Percentiles rank a stretch among this genome's conserved stretches.
These are phyloP conservation scores for Zaprionus nigranus DNA, from an alignment of 1,140 invertebrate species.

Conservation along the genomic window DNA sequence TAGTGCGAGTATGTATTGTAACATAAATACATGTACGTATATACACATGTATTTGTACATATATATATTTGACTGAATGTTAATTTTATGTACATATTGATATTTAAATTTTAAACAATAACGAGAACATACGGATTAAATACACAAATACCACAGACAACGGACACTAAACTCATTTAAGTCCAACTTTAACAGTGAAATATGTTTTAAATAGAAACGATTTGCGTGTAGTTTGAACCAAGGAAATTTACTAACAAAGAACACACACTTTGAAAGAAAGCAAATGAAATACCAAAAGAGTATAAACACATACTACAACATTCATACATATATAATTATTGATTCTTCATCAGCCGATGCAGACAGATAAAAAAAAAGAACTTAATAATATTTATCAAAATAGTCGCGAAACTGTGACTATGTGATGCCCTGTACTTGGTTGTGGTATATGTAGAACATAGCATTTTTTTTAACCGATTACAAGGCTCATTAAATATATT, in stretches of 20 bases:
- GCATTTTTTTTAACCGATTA: neutral
- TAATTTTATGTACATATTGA: slow-evolving; percentile 78
- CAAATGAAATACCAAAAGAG: slow-evolving; percentile 14
- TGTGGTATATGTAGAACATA: neutral
- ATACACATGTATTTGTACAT: slow-evolving; percentile 25
- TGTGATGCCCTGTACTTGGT: slow-evolving; percentile 51
- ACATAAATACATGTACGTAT: slow-evolving; percentile 19
- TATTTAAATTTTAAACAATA: slow-evolving; percentile 64
- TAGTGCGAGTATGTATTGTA: slow-evolving; percentile 29
- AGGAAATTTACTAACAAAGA: neutral
- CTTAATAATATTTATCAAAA: slow-evolving; percentile 41
- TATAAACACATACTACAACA: neutral
- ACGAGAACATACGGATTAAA: neutral
- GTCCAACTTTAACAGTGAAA: slow-evolving; percentile 40
- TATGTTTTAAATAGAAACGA: slow-evolving; percentile 49
- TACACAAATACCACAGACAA: neutral
- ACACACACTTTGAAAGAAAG: neutral
- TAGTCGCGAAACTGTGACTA: slow-evolving; percentile 51
- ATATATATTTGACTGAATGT: slow-evolving; percentile 79
- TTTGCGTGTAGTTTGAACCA: slow-evolving; percentile 44
- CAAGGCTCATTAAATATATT: neutral
- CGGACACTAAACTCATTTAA: slow-evolving; percentile 42
- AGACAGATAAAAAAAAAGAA: slow-evolving; percentile 6
- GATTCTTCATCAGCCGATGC: slow-evolving; percentile 40
- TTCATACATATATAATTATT: slow-evolving; percentile 18